Base-by-base conservation (phyloP, 2,113 vertebrate genomes). In the Melospiza georgiana region DNA sequence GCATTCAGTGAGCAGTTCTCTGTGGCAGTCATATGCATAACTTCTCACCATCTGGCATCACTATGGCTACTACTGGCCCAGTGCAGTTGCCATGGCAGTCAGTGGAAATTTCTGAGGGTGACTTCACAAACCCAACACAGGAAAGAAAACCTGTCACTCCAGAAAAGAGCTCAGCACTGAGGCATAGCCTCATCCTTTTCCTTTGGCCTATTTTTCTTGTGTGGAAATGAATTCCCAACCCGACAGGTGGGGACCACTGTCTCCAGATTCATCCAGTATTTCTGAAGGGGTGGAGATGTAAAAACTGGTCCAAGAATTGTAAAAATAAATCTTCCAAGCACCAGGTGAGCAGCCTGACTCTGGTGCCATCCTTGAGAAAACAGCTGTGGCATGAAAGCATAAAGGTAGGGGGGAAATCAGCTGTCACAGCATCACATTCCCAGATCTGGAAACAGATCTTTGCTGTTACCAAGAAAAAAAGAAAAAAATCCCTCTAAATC, bases 11-110 rank as follows among this genome's bases (percentile, higher is more conserved):
- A 91, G 69, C 81, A 91, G 21, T 82, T 84, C 68, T 87, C 49
- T 54, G 37, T 19, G 16, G 3, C 57, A 87, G 66, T 62, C 87
- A 66, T 30, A 48, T 61, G 69, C 74, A 63, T 76, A 79, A 71
- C 55, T 96, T 91, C 87, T 93, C 73, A 91, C 94, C 91, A 87
- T 90, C 84, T 95, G 84, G 30, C 46, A 74, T 94, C 95, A 8
- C 91, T 73, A 43, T 66, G 91, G 93, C 94, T 94, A 54, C 89
- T 87, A 17, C 74, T 87, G 74, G 81, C 54, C 89, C 74, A 87
- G 9, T 43, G 77, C 74, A 87, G 91, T 95, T 97, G 84, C 96
- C 84, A 68, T 87, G 77, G 89, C 12, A 95, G 84, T 93, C 71
- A 66, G 13, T 51, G 54, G 89, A 91, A 85, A 87, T 82, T 91